A percentile compares a stretch with the other conserved stretches of the same genome.
These are phyloP conservation scores for Pyxicephalus adspersus DNA, from an alignment of 2,113 vertebrate species.

Conservation along the genomic window DNA sequence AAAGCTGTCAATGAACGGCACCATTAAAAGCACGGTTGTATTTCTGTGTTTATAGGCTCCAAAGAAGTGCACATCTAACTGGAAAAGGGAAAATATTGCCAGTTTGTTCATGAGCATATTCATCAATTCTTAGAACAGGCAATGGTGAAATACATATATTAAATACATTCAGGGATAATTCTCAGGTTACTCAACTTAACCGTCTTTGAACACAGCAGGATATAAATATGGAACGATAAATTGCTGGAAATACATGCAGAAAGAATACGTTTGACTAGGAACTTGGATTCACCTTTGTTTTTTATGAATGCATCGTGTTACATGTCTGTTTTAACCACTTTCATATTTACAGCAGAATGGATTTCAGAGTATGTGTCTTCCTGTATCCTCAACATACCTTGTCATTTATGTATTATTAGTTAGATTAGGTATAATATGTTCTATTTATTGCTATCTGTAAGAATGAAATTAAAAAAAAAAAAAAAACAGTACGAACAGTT, in stretches of 20 bases:
- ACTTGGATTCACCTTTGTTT: background rate
- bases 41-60: too few species aligned
- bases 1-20: too few species aligned
- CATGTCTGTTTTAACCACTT: background rate
- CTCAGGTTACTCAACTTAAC: slow-evolving; percentile 23
- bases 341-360: background rate
- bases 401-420: background rate
- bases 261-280: slow-evolving; percentile 16
- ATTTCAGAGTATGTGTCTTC: background rate
- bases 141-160: background rate
- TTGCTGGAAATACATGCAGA: background rate
- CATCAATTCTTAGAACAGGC: background rate
- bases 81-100: background rate
- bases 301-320: background rate
- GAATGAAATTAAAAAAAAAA: too few species aligned
- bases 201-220: slow-evolving; percentile 7
- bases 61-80: too few species aligned
- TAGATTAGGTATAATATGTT: background rate
- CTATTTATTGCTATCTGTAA: slow-evolving; percentile 17
- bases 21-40: too few species aligned
- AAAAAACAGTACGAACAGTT: slow-evolving; percentile 1
- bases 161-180: slow-evolving; percentile 31
- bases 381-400: background rate
- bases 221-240: slow-evolving; percentile 40
- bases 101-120: slow-evolving; percentile 23